These are phyloP conservation scores for Hyla sarda DNA, from an alignment of 2,113 vertebrate species.

Conservation along the genomic window DNA sequence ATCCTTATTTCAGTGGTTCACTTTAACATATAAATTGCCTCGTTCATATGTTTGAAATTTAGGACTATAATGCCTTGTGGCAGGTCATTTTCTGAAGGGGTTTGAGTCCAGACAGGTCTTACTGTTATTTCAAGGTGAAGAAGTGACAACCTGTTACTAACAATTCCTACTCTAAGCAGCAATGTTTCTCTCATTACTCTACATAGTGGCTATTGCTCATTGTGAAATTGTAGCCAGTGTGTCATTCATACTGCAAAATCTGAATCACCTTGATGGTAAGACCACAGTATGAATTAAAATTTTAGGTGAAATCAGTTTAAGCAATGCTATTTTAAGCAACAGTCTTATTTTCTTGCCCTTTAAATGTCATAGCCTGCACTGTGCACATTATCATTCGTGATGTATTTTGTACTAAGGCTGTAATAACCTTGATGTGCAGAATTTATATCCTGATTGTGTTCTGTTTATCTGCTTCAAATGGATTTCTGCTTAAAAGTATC, in stretches of 20 bases:
- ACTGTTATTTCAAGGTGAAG: neutral
- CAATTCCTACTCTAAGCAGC: no score
- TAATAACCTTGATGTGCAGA: constrained; percentile 2
- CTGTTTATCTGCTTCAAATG: constrained; percentile 15
- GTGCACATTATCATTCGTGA: neutral
- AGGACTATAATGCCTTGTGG: no score
- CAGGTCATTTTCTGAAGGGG: no score
- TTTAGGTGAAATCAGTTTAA: neutral
- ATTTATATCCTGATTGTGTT: constrained; percentile 18
- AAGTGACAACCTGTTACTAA: neutral
- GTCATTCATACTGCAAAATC: neutral
- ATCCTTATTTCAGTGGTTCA: no score
- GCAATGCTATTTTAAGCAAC: neutral
- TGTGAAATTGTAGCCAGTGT: neutral
- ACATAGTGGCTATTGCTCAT: no score
- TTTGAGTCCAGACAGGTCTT: no score
- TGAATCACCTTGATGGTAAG: neutral
- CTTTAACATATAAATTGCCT: no score
- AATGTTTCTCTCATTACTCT: no score
- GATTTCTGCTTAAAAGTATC: neutral
- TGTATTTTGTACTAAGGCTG: neutral
- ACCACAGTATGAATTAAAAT: neutral
- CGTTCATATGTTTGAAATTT: no score
- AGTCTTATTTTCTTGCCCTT: neutral
- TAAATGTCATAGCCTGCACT: neutral